Percentiles rank a stretch among this genome's conserved stretches.
Evolutionary conservation across 1,140 invertebrate genomes (phyloP).

Genomic region (Heterodera schachtii): DNA sequence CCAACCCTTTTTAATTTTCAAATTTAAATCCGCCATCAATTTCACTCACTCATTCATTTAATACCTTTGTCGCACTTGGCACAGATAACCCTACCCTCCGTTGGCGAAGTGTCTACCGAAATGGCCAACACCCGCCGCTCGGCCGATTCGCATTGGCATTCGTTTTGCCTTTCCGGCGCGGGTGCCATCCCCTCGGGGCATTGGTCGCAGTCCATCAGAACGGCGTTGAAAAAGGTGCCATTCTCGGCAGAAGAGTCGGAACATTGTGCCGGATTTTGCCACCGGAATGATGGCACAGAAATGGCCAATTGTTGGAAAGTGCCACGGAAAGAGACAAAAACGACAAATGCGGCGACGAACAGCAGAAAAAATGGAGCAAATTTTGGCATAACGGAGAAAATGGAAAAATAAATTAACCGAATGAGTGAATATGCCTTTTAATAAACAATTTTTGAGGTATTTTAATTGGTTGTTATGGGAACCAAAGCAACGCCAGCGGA

Average conservation of each 20-base stretch:
- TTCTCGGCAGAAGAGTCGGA: not conserved
- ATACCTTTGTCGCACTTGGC: not conserved
- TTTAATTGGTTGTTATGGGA: no score
- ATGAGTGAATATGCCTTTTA: no score
- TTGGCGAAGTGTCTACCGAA: not conserved
- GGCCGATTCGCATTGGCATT: not conserved
- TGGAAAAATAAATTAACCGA: no score
- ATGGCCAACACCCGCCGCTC: not conserved
- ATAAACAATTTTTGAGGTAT: no score
- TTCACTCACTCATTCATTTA: no score
- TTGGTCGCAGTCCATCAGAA: not conserved
- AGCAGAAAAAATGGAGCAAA: not conserved
- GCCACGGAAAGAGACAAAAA: not conserved
- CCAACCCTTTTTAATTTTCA: not conserved
- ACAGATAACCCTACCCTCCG: not conserved
- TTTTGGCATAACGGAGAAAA: not conserved
- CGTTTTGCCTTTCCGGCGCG: not conserved
- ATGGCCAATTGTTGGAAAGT: not conserved
- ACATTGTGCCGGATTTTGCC: not conserved
- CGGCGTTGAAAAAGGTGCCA: not conserved
- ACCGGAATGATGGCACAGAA: not conserved
- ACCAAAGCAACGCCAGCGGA: no score
- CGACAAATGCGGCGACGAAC: not conserved
- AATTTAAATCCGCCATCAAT: not conserved
- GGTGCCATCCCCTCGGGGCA: constrained; percentile 5